Base-by-base conservation (phyloP, 2,797 vertebrate genomes). In the Dromococcyx pavoninus region DNA sequence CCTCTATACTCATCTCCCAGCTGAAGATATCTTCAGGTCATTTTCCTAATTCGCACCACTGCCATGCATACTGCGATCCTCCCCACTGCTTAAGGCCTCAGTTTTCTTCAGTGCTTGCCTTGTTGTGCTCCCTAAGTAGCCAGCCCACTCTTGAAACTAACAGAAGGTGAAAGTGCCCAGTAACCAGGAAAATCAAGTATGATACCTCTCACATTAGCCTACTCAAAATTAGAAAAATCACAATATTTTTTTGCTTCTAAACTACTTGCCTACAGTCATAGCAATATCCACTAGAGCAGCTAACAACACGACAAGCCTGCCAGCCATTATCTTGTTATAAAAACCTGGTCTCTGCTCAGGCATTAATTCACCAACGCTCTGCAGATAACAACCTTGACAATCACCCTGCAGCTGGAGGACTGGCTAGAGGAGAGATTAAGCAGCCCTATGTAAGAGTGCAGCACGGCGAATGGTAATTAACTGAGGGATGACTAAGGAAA, bases 21-120 rank as follows among this genome's bases (percentile, higher is more conserved):
- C 88, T 91, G 86, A 88, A 94, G 64, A 92, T 67, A 53, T 70
- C 94, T 74, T 91, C 71, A n/a, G 90, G 86, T 72, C 4, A 76
- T 79, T 81, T 91, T 89, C 54, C n/a, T 75, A 61, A 81, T 77
- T 93, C 76, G 70, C 17, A 56, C 16, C 54, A n/a, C 50, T 69
- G 58, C 60, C 61, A n/a, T 12, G 56, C 67, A 13, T 21, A 21
- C 62, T 60, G 66, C 86, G 64, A 44, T 67, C 39, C 53, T 89
- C 53, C 53, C 69, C 25, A 12, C 41, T 67, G 74, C 73, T 91
- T 61, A 64, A 86, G 73, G 79, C 43, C 13, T 7, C 28, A 17
- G 25, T 70, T 95, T 84, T 86, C 43, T 62, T 53, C 65, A 43
- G 25, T 24, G 70, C 56, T 84, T 58, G 62, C 39, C 17, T 67